Conservation (phyloP, 2,113 vertebrate genomes). For the Coturnix japonica region DNA sequence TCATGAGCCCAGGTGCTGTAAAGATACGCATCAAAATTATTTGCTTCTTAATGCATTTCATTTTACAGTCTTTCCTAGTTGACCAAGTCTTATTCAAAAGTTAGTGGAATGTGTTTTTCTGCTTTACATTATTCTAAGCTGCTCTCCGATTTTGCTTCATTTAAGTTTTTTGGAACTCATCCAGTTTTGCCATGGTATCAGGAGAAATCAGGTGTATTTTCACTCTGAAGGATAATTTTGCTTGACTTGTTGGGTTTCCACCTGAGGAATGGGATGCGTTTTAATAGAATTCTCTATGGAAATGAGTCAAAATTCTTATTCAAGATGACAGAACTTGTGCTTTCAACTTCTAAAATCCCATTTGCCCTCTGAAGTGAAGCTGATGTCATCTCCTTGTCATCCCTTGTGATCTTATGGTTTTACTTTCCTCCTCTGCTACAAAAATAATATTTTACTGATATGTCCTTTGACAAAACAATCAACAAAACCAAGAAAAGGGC, state of each 20-base stretch:
- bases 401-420: background rate
- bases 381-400: background rate
- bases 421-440: background rate
- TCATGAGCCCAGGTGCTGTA: background rate
- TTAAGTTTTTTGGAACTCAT: background rate
- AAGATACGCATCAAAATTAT: background rate
- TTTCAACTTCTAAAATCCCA: background rate
- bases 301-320: background rate
- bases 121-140: background rate
- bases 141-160: background rate
- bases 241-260: background rate
- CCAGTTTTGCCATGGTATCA: background rate
- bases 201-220: background rate
- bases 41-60: background rate
- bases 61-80: background rate
- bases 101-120: background rate
- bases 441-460: background rate
- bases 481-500: background rate
- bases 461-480: background rate
- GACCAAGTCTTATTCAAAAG: background rate
- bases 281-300: background rate
- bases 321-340: background rate
- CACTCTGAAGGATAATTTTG: background rate
- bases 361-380: background rate
- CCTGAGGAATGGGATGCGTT: background rate